Conservation (phyloP, 2,113 vertebrate species). For the Chamaea fasciata region DNA sequence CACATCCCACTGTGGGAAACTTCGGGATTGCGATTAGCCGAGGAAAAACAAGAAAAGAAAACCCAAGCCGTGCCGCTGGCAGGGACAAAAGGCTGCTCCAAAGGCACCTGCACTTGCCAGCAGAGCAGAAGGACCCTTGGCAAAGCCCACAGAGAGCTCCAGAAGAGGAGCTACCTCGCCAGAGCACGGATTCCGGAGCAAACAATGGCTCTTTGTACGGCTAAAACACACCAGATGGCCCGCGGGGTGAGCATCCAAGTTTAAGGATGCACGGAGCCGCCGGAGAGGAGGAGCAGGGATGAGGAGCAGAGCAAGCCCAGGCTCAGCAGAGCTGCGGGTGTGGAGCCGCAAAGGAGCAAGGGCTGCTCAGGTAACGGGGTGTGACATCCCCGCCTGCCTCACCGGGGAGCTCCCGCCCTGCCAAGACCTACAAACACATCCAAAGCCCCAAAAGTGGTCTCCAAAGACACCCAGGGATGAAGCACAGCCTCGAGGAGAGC, state of each 20-base stretch:
- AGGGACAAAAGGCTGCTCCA: background rate
- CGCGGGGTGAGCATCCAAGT: background rate
- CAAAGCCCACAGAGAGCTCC: background rate
- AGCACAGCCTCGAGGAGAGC: background rate
- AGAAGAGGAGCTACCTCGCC: background rate
- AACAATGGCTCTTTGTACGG: constrained; percentile 37
- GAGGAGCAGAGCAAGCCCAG: background rate
- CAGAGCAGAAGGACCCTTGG: constrained; percentile 26
- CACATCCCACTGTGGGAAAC: background rate
- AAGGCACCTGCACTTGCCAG: background rate
- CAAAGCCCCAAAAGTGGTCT: rapidly evolving
- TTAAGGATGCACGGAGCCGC: background rate
- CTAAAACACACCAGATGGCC: constrained; percentile 24
- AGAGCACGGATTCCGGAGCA: background rate
- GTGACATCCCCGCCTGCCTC: background rate
- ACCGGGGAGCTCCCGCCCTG: background rate
- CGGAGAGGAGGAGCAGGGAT: background rate
- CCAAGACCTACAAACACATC: background rate
- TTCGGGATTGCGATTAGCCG: background rate
- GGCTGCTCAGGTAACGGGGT: background rate
- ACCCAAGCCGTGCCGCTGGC: rapidly evolving
- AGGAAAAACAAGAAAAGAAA: background rate
- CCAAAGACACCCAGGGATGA: background rate
- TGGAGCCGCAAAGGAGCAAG: background rate
- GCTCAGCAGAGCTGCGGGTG: background rate